These are phyloP conservation scores for Drosophila nebulosa DNA, from an alignment of 1,140 invertebrate species.

Conservation along the genomic window DNA sequence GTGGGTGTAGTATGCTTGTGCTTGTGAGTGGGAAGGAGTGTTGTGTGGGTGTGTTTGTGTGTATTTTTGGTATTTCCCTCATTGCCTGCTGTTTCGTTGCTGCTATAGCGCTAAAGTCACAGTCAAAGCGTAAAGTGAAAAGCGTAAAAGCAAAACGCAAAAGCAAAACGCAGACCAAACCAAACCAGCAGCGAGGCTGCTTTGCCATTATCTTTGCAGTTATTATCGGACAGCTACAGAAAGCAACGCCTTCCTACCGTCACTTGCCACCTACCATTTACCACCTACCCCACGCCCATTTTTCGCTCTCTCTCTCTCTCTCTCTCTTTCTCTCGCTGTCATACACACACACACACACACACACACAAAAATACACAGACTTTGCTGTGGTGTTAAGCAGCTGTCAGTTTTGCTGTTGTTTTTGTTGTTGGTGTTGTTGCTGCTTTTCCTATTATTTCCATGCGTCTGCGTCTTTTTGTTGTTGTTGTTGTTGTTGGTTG, in stretches of 20 bases:
- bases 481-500: background rate
- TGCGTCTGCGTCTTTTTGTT: conserved; percentile 14
- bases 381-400: conserved; percentile 4
- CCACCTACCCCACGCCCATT: background rate
- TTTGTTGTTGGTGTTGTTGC: background rate
- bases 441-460: conserved; percentile 17
- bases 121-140: background rate
- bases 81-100: conserved; percentile 9
- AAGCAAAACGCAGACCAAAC: background rate
- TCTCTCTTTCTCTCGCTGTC: background rate
- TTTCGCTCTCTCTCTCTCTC: background rate
- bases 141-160: too few species aligned
- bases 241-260: background rate
- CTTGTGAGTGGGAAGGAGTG: conserved; percentile 2
- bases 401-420: conserved; percentile 4
- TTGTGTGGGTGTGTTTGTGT: conserved; percentile 5
- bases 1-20: background rate
- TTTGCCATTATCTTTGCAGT: conserved; percentile 19
- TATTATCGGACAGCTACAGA: conserved; percentile 15
- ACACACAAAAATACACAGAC: background rate
- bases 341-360: background rate
- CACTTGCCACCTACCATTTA: background rate
- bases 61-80: conserved; percentile 1
- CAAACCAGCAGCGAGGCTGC: background rate
- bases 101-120: conserved; percentile 1